These are phyloP conservation scores for Apamea epomidion DNA, from an alignment of 2,888 invertebrate species.

Conservation along the genomic window DNA sequence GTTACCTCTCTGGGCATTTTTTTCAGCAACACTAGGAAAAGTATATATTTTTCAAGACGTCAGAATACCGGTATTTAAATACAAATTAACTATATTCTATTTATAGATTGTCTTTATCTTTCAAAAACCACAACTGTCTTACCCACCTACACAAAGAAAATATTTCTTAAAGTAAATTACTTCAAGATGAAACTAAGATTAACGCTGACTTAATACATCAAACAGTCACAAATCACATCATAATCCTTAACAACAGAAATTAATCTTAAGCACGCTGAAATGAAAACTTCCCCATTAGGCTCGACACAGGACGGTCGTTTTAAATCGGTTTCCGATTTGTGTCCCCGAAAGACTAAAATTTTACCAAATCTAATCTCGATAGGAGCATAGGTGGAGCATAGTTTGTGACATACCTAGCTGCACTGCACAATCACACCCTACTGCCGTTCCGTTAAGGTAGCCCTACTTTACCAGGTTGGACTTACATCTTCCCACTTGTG, in stretches of 20 bases:
- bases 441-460: no score
- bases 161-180: constrained; percentile 7
- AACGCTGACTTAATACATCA: constrained; percentile 11
- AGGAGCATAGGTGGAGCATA: no score
- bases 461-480: no score
- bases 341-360: not conserved
- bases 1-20: not conserved
- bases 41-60: not conserved
- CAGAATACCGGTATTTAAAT: not conserved
- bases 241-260: constrained; percentile 19
- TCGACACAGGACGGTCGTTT: not conserved
- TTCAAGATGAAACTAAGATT: constrained; percentile 5
- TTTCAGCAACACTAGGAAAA: not conserved
- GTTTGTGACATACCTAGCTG: no score
- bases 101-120: not conserved
- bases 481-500: no score
- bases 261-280: constrained; percentile 19
- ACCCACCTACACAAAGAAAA: not conserved
- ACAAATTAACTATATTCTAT: no score
- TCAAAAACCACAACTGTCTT: not conserved
- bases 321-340: not conserved
- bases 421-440: no score
- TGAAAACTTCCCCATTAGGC: not conserved
- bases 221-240: constrained; percentile 33
- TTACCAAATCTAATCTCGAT: no score